phyloP scores from a whole-genome alignment of 2,888 invertebrate species.

The Agrotis puta region DNA sequence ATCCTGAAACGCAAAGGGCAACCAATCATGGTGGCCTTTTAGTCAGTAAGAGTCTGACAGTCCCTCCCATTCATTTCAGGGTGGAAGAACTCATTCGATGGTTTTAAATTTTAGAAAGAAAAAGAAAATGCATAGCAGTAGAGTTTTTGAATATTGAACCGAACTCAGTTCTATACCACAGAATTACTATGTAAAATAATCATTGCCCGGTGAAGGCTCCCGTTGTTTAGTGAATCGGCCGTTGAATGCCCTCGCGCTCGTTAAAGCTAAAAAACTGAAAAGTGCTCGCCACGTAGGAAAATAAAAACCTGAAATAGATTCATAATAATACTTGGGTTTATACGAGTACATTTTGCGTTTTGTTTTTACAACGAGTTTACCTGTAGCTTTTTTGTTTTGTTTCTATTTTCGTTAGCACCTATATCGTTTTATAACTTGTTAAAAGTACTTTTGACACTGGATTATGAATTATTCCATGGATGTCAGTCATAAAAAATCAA shows the following conservation, averaged over 20 bases:
- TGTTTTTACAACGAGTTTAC: not conserved
- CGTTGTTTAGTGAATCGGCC: constrained; percentile 10
- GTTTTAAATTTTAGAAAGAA: too few relatives aligned
- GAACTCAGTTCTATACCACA: not conserved
- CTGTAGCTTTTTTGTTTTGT: not conserved
- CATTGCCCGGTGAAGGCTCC: not conserved
- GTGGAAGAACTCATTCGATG: too few relatives aligned
- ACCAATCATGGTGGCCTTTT: too few relatives aligned
- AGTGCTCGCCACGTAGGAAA: constrained; percentile 18
- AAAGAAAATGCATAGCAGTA: not conserved
- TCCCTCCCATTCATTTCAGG: too few relatives aligned
- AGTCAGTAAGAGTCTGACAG: too few relatives aligned
- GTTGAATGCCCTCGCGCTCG: constrained; percentile 26
- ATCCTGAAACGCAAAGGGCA: too few relatives aligned
- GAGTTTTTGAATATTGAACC: not conserved
- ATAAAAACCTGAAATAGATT: constrained; percentile 34
- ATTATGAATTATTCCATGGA: not conserved
- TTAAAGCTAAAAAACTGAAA: constrained; percentile 27
- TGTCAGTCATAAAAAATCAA: too few relatives aligned
- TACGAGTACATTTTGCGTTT: too few relatives aligned
- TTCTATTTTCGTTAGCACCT: not conserved
- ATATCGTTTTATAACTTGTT: not conserved
- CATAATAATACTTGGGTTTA: constrained; percentile 15
- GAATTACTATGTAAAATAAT: constrained; percentile 24
- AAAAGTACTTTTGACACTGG: not conserved